Percentiles rank a stretch among this genome's conserved stretches.
Conservation (phyloP, 53 echinoderm and acorn worm species). For the Actinopyga echinites region DNA sequence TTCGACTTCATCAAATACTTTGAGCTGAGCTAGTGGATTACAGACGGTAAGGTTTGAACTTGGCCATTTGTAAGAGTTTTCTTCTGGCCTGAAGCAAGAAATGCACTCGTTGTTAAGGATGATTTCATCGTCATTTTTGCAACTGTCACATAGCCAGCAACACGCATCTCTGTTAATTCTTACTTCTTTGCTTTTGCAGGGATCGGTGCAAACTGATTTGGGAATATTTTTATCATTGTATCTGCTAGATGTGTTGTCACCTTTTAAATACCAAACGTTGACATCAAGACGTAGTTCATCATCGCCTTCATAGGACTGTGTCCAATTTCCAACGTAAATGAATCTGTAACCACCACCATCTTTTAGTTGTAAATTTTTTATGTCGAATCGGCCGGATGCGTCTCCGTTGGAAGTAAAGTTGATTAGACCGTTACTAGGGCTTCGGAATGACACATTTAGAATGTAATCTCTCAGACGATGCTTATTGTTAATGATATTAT, state of each 20-base stretch:
- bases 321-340: slow-evolving; percentile 55
- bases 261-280: slow-evolving; percentile 12
- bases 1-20: slow-evolving; percentile 30
- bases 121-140: slow-evolving; percentile 46
- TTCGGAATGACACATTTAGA: slow-evolving; percentile 54
- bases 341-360: slow-evolving; percentile 17
- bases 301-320: neutral
- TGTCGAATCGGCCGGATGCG: slow-evolving; percentile 68
- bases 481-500: neutral
- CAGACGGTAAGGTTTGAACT: neutral
- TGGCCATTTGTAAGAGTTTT: slow-evolving; percentile 64
- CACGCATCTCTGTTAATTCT: slow-evolving; percentile 63
- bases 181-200: slow-evolving; percentile 65
- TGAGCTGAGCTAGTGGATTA: slow-evolving; percentile 23
- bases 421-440: slow-evolving; percentile 73
- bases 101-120: slow-evolving; percentile 60
- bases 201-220: slow-evolving; percentile 79
- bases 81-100: slow-evolving; percentile 58
- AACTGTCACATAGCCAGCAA: slow-evolving; percentile 82
- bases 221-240: slow-evolving; percentile 25
- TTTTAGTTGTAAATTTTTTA: slow-evolving; percentile 68
- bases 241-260: slow-evolving; percentile 13
- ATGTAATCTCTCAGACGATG: slow-evolving; percentile 35
- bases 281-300: neutral
- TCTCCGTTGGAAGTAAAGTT: slow-evolving; percentile 69